A percentile compares a stretch with the other conserved stretches of the same genome.
Evolutionary conservation across 1,140 invertebrate species (phyloP).

Genomic region (Solenopsis invicta): DNA sequence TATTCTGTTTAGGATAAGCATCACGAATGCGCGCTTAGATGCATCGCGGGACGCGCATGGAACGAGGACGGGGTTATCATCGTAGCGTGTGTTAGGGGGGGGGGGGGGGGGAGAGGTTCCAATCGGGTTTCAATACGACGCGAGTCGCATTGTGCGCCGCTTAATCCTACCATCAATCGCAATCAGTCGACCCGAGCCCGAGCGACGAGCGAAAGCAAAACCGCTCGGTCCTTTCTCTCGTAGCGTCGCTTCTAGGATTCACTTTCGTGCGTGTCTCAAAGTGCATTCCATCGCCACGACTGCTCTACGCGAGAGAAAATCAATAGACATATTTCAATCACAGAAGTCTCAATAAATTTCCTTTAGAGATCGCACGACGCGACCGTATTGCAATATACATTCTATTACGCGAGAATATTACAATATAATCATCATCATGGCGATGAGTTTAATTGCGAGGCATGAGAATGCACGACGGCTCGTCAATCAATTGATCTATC

Average conservation of each 20-base stretch:
- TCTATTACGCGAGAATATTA: constrained; percentile 46
- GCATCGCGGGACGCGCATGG: not conserved
- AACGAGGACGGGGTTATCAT: constrained; percentile 27
- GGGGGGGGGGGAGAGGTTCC: constrained; percentile 34
- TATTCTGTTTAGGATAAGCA: constrained; percentile 52
- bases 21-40: constrained; percentile 38
- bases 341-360: constrained; percentile 45
- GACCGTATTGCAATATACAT: constrained; percentile 31
- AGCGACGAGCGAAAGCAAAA: constrained; percentile 68
- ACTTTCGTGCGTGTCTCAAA: constrained; percentile 43
- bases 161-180: constrained; percentile 71
- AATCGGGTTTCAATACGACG: constrained; percentile 60
- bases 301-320: constrained; percentile 20
- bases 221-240: constrained; percentile 24
- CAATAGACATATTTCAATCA: constrained; percentile 48
- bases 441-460: constrained; percentile 51
- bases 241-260: constrained; percentile 29
- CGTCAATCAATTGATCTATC: constrained; percentile 42
- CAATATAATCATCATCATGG: constrained; percentile 34
- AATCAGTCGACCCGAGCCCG: constrained; percentile 59
- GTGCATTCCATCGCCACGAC: not conserved
- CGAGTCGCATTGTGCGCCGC: constrained; percentile 57
- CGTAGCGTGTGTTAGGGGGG: constrained; percentile 33
- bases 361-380: constrained; percentile 1
- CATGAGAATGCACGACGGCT: constrained; percentile 54